Evolutionary conservation across 92 coral and sea anemone genomes (phyloP).

Genomic region (Epizoanthus rinbou): DNA sequence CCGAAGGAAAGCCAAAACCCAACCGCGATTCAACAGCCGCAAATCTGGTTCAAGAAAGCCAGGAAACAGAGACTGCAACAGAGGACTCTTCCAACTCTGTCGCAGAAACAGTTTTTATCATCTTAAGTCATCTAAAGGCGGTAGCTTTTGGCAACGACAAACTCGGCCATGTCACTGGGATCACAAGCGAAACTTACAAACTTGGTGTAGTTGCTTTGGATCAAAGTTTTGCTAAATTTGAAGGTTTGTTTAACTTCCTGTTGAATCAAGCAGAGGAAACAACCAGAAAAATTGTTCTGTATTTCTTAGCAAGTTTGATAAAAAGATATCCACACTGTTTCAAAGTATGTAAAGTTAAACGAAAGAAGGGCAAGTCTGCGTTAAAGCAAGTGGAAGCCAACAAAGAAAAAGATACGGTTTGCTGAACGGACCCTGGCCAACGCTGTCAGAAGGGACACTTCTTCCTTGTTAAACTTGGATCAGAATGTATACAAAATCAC

Average conservation of each 20-base stretch:
- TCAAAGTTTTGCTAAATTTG: conserved; percentile 36
- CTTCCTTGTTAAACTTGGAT: background rate
- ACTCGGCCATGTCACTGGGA: conserved; percentile 13
- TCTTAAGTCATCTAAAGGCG: conserved; percentile 28
- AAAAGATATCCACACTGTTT: conserved; percentile 37
- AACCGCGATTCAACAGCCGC: background rate
- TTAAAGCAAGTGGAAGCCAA: background rate
- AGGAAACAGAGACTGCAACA: background rate
- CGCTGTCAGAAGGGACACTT: background rate
- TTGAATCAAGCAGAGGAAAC: conserved; percentile 43
- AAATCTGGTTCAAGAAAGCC: background rate
- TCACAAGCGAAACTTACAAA: conserved; percentile 30
- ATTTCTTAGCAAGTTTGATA: conserved; percentile 36
- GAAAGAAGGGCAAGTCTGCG: conserved; percentile 10
- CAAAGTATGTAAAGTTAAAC: conserved; percentile 31
- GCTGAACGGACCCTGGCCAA: background rate
- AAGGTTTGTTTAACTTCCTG: conserved; percentile 33
- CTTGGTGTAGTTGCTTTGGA: conserved; percentile 8
- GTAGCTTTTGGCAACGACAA: conserved; percentile 21
- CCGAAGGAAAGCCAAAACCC: conserved; percentile 17
- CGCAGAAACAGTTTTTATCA: conserved; percentile 10
- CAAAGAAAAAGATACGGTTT: conserved; percentile 1
- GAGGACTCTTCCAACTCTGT: conserved; percentile 21
- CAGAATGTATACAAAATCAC: background rate
- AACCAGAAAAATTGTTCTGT: conserved; percentile 35